These are phyloP conservation scores for Drosophila meridionalis DNA, from an alignment of 2,888 invertebrate species.

Conservation along the genomic window DNA sequence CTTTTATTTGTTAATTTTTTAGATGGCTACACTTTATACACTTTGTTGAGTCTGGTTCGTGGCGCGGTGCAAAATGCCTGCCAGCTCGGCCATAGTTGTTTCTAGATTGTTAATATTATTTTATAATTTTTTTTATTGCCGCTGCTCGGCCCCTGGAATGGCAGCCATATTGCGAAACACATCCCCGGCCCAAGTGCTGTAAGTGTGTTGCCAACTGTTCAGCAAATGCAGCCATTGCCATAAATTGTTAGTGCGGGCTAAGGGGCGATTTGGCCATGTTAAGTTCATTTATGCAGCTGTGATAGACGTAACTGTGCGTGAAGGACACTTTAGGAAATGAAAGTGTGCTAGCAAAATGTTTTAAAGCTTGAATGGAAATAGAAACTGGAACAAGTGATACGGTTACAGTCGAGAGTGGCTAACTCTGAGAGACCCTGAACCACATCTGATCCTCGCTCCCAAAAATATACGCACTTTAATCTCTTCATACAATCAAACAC, in stretches of 20 bases:
- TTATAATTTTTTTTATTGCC: conserved; percentile 75
- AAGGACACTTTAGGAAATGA: not conserved
- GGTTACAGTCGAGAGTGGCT: not conserved
- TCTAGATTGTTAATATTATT: conserved; percentile 73
- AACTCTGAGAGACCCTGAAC: not conserved
- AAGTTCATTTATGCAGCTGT: conserved; percentile 12
- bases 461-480: no score
- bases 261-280: conserved; percentile 24
- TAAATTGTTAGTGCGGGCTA: conserved; percentile 26
- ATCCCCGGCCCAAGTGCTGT: conserved; percentile 40
- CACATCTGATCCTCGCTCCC: not conserved
- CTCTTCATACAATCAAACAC: no score
- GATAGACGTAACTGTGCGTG: conserved; percentile 3
- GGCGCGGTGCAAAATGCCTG: conserved; percentile 56
- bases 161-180: conserved; percentile 45
- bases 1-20: conserved; percentile 11
- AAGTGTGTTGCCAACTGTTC: conserved; percentile 46
- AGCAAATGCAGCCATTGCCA: conserved; percentile 30
- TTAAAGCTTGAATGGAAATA: not conserved
- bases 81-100: conserved; percentile 41
- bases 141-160: conserved; percentile 36
- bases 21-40: conserved; percentile 42
- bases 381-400: not conserved
- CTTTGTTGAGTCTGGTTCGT: conserved; percentile 45
- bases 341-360: not conserved